Conservation (phyloP, 1,140 invertebrate species). For the Neotoxoptera formosana region DNA sequence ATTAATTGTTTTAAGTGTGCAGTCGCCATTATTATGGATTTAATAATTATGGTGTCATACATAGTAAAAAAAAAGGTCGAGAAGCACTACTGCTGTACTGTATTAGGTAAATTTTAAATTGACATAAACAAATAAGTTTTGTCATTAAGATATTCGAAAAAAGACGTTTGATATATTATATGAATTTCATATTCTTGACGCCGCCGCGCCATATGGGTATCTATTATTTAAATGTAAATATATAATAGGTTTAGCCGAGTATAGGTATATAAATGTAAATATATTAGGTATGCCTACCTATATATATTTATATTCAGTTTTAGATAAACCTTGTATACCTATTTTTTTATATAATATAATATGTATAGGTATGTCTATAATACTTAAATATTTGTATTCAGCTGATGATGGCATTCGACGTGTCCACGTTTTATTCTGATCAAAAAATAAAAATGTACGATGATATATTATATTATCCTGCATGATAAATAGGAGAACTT, state of each 20-base stretch:
- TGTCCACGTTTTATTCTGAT: not conserved
- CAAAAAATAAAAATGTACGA: not conserved
- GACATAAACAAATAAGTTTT: not conserved
- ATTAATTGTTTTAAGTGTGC: too few species aligned
- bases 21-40: too few species aligned
- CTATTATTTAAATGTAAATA: not conserved
- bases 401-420: too few species aligned
- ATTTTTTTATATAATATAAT: too few species aligned
- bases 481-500: too few species aligned
- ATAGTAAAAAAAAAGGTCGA: too few species aligned
- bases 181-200: not conserved
- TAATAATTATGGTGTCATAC: too few species aligned
- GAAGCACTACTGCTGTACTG: too few species aligned
- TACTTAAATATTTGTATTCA: too few species aligned
- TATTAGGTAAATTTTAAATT: too few species aligned
- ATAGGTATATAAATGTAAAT: not conserved
- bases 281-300: not conserved
- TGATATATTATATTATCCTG: not conserved
- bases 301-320: not conserved
- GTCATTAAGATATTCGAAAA: not conserved
- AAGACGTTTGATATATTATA: not conserved
- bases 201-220: not conserved
- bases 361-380: too few species aligned
- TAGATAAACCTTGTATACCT: too few species aligned
- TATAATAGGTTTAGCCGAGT: not conserved